Percentiles rank a stretch among this genome's conserved stretches.
Conservation (phyloP, 1,140 invertebrate species). For the Campodea augens region DNA sequence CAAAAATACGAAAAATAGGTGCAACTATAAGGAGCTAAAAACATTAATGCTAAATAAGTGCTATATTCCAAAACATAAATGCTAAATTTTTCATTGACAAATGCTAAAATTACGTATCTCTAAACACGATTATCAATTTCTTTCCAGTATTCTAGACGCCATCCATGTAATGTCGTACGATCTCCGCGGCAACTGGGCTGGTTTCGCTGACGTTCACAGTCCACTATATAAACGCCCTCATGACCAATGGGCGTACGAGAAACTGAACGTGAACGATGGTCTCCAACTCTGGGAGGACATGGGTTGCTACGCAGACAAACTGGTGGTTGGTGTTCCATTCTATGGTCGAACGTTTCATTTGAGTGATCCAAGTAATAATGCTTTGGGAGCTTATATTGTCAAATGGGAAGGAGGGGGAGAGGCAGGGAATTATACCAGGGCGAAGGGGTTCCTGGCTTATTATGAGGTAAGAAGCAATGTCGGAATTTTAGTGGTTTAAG, state of each 20-base stretch:
- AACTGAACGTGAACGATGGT: slow-evolving; percentile 71
- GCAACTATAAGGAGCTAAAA: too few species aligned
- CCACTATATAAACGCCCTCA: slow-evolving; percentile 61
- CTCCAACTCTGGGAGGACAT: slow-evolving; percentile 63
- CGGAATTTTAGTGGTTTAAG: slow-evolving; percentile 3
- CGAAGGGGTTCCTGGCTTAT: slow-evolving; percentile 67
- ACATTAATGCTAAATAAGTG: too few species aligned
- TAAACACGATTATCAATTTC: slow-evolving; percentile 3
- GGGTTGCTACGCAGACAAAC: slow-evolving; percentile 66
- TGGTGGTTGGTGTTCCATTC: slow-evolving; percentile 70
- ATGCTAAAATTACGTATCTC: too few species aligned
- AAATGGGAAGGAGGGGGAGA: slow-evolving; percentile 69
- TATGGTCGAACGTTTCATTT: slow-evolving; percentile 69
- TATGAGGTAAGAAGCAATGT: slow-evolving; percentile 44
- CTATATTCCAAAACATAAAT: too few species aligned
- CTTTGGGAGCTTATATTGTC: slow-evolving; percentile 62
- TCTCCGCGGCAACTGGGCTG: slow-evolving; percentile 77
- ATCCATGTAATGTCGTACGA: slow-evolving; percentile 84
- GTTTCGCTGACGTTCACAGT: slow-evolving; percentile 69
- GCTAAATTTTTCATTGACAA: too few species aligned
- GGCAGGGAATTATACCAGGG: slow-evolving; percentile 64
- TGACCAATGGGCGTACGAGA: slow-evolving; percentile 72
- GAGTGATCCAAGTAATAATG: slow-evolving; percentile 54
- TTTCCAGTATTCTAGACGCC: slow-evolving; percentile 36
- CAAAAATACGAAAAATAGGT: too few species aligned